A percentile compares a stretch with the other conserved stretches of the same genome.
Evolutionary conservation across 2,113 vertebrate genomes (phyloP).

Genomic region (Cebus imitator): DNA sequence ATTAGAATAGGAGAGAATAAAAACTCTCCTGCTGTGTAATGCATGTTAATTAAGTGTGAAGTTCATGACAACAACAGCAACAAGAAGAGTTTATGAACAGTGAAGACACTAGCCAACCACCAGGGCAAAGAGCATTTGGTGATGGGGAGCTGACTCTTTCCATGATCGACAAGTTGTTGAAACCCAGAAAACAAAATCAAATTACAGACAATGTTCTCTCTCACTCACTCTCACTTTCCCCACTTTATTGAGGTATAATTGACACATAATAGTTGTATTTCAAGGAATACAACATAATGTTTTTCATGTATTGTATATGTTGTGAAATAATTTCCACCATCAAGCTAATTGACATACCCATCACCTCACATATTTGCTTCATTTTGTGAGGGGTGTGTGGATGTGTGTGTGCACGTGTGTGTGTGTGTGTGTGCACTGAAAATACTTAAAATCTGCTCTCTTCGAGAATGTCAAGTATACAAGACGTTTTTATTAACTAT

Average conservation of each 20-base stretch:
- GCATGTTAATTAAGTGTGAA: neutral
- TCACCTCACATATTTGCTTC: no score
- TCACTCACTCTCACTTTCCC: neutral
- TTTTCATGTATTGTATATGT: no score
- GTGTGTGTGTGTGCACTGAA: neutral
- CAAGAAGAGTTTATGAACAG: neutral
- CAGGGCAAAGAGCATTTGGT: neutral
- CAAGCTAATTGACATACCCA: no score
- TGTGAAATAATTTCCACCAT: no score
- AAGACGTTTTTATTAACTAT: neutral
- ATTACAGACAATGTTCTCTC: neutral
- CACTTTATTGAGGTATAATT: neutral
- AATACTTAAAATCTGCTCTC: neutral
- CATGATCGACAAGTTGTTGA: neutral
- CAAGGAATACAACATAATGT: neutral
- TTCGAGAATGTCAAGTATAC: neutral
- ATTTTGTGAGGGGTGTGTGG: neutral
- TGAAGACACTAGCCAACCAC: rapidly evolving
- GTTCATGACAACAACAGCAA: neutral
- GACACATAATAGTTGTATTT: neutral
- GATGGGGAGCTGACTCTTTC: neutral
- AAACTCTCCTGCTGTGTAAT: neutral
- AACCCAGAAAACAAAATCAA: neutral
- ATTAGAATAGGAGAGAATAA: neutral
- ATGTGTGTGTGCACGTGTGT: neutral